Evolutionary conservation across 2,797 vertebrate genomes (phyloP), one percentile per base, ranked within the genome.

Genomic region (Myripristis jacobus): DNA sequence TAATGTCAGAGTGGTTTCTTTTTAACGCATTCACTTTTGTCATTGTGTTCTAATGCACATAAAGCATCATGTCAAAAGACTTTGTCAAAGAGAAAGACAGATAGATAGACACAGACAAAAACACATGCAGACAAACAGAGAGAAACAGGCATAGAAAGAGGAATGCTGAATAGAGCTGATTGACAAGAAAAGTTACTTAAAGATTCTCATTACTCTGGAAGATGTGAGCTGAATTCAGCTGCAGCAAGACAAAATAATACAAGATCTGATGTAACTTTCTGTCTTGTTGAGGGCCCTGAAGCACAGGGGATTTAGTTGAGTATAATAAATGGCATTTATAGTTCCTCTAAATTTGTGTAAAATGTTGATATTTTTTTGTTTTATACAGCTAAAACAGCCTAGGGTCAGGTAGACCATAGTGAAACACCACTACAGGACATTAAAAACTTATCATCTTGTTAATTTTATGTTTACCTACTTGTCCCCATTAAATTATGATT

Each of bases 1-100:
- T 88, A 74, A 85, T 86, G 83, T 88, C 77, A 79, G 69, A 77
- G 81, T 52, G 82, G 83, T 84, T 87, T 52, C 53, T 76, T 80
- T 86, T 70, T 43, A 64, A 41, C 83, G 74, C 58, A 24, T 83
- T 82, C 38, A 73, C 38, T 63, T 75, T 53, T 73, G 68, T 24
- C 57, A 66, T 70, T 80, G 67, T 66, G 53, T 77, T 56, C 70
- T 59, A 21, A 25, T 55, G 21, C 61, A 80, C 38, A 47, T 84
- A 80, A 74, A 57, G 52, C 55, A 41, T 70, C 25, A 69, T 53
- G 52, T 27, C 56, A 78, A n/a, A n/a, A n/a, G n/a, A n/a, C n/a
- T n/a, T n/a, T n/a, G 27, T 59, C 56, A 57, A 3, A 43, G 47
- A 55, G 61, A 63, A 16, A 60, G 7, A 54, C 15, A 31, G 24